Conservation (phyloP, 2,113 vertebrate species). For the zebrafish (Danio rerio) region DNA sequence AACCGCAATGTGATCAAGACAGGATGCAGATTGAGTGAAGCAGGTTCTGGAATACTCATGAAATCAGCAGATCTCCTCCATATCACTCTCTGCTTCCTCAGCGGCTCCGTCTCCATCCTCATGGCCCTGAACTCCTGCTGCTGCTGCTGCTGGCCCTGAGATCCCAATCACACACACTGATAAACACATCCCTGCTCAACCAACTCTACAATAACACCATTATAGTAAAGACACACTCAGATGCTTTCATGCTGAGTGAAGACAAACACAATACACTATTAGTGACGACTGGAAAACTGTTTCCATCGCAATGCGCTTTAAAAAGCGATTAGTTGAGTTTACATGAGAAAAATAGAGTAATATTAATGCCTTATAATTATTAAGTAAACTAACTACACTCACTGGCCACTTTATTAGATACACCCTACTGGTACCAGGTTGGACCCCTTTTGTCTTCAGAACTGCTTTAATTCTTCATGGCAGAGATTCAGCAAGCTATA, state of each 20-base stretch:
- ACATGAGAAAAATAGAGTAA: too few species aligned
- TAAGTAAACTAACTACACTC: too few species aligned
- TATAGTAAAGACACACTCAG: not conserved
- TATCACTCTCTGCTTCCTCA: conserved; percentile 34
- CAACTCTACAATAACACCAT: not conserved
- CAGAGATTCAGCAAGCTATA: too few species aligned
- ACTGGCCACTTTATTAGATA: too few species aligned
- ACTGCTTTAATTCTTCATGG: too few species aligned
- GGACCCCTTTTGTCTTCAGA: too few species aligned
- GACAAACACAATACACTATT: too few species aligned
- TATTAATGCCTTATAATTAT: too few species aligned
- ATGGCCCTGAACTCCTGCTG: not conserved
- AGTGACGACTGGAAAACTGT: too few species aligned
- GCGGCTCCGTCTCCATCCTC: conserved; percentile 26
- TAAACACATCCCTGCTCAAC: not conserved
- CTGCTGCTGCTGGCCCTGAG: not conserved
- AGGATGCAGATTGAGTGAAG: not conserved
- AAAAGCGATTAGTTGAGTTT: too few species aligned
- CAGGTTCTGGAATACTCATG: conserved; percentile 2
- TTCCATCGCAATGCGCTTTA: too few species aligned
- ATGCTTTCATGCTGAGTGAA: not conserved
- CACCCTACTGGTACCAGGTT: too few species aligned
- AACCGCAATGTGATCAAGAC: not conserved
- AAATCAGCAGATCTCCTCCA: conserved; percentile 20
- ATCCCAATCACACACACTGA: conserved; percentile 10